These are phyloP conservation scores for Zhuqinia jingwanae DNA, from an alignment of 2,888 invertebrate genomes.

Conservation along the genomic window DNA sequence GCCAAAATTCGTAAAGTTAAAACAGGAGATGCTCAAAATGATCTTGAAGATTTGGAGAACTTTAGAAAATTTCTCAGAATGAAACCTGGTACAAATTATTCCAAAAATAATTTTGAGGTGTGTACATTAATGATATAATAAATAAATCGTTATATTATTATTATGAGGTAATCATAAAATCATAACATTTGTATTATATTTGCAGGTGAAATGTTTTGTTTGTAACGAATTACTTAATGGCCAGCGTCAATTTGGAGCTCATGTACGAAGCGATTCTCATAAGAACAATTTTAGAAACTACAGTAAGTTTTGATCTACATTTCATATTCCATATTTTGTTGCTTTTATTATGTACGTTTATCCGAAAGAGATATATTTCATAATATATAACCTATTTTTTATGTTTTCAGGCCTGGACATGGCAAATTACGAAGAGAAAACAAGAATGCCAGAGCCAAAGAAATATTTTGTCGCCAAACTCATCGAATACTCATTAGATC, in stretches of 20 bases:
- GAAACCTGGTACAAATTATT: slow-evolving; percentile 67
- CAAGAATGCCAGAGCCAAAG: not conserved
- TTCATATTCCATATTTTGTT: not conserved
- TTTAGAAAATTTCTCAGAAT: slow-evolving; percentile 52
- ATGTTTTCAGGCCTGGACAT: slow-evolving; percentile 51
- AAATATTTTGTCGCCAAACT: slow-evolving; percentile 57
- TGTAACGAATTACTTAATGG: slow-evolving; percentile 57
- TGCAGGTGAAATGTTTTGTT: slow-evolving; percentile 67
- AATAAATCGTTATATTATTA: too few species aligned
- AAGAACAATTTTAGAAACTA: slow-evolving; percentile 66
- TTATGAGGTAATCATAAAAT: too few species aligned
- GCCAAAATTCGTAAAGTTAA: slow-evolving; percentile 29
- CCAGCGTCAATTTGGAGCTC: slow-evolving; percentile 66
- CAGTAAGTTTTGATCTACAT: slow-evolving; percentile 37
- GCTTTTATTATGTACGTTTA: not conserved
- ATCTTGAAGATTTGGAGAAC: slow-evolving; percentile 11
- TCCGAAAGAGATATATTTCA: not conserved
- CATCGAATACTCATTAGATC: slow-evolving; percentile 52
- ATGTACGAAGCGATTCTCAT: slow-evolving; percentile 66
- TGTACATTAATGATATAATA: too few species aligned
- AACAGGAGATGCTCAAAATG: not conserved
- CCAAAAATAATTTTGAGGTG: slow-evolving; percentile 68
- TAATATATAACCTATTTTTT: too few species aligned
- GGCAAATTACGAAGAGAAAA: slow-evolving; percentile 52
- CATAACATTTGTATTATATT: too few species aligned